phyloP scores from a whole-genome alignment of 2,113 vertebrate species.

The mouse (Mus musculus) region GRCm39 chr8:88652001-88652500 shows the following conservation, averaged over 20 bases:
- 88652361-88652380: slow-evolving; percentile 80
- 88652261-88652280: slow-evolving; percentile 87
- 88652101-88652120: slow-evolving; percentile 81
- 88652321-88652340: slow-evolving; percentile 85
- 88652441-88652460: slow-evolving; percentile 79
- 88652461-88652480: slow-evolving; percentile 77
- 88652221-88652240: slow-evolving; percentile 27
- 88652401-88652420: slow-evolving; percentile 79
- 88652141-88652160: slow-evolving; percentile 83
- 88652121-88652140: slow-evolving; percentile 72
- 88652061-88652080: slow-evolving; percentile 51
- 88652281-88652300: slow-evolving; percentile 86
- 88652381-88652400: slow-evolving; percentile 77
- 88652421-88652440: slow-evolving; percentile 76
- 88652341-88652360: slow-evolving; percentile 83
- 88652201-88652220: slow-evolving; percentile 76
- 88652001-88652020: slow-evolving; percentile 55
- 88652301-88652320: slow-evolving; percentile 86
- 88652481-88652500: slow-evolving; percentile 78
- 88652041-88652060: slow-evolving; percentile 39
- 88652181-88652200: slow-evolving; percentile 80
- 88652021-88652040: slow-evolving; percentile 46
- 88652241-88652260: slow-evolving; percentile 81
- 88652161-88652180: slow-evolving; percentile 82
- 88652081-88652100: slow-evolving; percentile 70